Conservation (phyloP, 1,140 invertebrate species). For the Paramacrobiotus metropolitanus region DNA sequence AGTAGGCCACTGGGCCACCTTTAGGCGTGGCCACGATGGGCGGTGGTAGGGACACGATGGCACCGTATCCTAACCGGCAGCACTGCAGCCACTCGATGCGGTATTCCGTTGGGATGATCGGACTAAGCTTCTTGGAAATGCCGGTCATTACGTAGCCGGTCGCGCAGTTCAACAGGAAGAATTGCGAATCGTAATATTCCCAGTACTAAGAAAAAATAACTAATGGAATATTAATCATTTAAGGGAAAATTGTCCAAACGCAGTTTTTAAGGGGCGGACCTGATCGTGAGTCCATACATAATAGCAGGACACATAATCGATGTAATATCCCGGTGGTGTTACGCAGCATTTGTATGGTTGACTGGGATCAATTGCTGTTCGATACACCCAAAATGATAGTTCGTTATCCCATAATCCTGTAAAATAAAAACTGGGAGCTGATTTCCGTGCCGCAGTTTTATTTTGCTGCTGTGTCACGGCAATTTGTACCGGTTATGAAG, state of each 20-base stretch:
- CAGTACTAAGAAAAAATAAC: background rate
- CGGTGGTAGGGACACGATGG: background rate
- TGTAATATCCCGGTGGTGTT: background rate
- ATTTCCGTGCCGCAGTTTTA: no score
- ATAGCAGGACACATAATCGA: slow-evolving; percentile 1
- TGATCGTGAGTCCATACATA: background rate
- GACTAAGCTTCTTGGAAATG: background rate
- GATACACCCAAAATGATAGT: background rate
- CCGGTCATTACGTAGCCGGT: background rate
- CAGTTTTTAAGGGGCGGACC: background rate
- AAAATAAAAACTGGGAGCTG: background rate
- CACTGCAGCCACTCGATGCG: background rate
- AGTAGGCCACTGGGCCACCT: background rate
- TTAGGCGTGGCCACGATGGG: background rate
- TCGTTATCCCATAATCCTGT: background rate
- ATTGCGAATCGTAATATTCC: background rate
- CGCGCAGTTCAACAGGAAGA: background rate
- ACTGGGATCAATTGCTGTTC: background rate
- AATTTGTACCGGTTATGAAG: slow-evolving; percentile 3
- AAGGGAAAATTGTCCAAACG: background rate
- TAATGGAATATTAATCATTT: background rate
- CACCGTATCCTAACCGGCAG: background rate
- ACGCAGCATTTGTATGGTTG: background rate
- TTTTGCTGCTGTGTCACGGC: background rate
- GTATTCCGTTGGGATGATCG: background rate